Evolutionary conservation across 2,113 vertebrate species (phyloP).

Genomic region (Lynx canadensis): DNA sequence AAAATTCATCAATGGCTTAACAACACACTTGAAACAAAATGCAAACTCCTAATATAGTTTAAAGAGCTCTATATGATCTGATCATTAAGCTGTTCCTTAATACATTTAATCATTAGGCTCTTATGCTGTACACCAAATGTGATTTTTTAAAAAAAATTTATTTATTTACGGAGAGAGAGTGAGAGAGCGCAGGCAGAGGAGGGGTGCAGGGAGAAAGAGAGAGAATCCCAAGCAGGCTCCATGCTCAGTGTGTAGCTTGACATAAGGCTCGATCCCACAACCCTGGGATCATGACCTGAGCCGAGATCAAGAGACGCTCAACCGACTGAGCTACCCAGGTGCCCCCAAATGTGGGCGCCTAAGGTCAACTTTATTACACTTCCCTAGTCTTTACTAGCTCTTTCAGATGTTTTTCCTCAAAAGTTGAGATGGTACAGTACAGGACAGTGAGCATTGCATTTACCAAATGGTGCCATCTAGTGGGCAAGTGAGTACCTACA

Average conservation of each 20-base stretch:
- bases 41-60: not conserved
- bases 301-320: no score
- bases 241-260: no score
- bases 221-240: no score
- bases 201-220: no score
- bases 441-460: not conserved
- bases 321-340: no score
- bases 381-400: not conserved
- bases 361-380: not conserved
- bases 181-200: no score
- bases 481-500: not conserved
- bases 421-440: not conserved
- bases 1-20: not conserved
- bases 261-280: no score
- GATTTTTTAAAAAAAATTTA: not conserved
- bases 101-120: not conserved
- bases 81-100: not conserved
- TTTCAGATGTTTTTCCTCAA: not conserved
- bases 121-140: not conserved
- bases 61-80: not conserved
- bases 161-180: no score
- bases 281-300: no score
- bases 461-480: slow-evolving; percentile 25
- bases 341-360: not conserved
- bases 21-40: not conserved